Percentiles rank a stretch among this genome's conserved stretches.
These are phyloP conservation scores for Andrena chrysosceles DNA, from an alignment of 2,888 invertebrate genomes.

Conservation along the genomic window DNA sequence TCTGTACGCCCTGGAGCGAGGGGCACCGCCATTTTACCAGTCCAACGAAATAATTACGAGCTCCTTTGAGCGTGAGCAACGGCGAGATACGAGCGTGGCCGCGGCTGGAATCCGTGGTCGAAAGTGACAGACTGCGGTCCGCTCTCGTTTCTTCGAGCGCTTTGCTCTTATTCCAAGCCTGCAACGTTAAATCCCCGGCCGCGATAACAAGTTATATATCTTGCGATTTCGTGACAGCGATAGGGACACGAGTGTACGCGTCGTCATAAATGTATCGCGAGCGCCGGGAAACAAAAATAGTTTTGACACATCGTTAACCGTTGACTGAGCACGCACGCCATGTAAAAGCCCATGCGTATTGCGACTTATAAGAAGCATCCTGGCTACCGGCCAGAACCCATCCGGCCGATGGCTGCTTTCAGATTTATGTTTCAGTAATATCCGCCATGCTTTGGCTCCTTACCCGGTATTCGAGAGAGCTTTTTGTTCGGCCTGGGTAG, in stretches of 20 bases:
- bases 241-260: not conserved
- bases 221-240: constrained; percentile 13
- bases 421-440: constrained; percentile 71
- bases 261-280: constrained; percentile 66
- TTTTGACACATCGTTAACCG: constrained; percentile 74
- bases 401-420: constrained; percentile 63
- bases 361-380: constrained; percentile 68
- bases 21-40: not conserved
- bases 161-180: not conserved
- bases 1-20: not conserved
- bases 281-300: constrained; percentile 66
- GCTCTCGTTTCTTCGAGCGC: not conserved
- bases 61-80: not conserved
- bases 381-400: constrained; percentile 65
- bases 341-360: constrained; percentile 64
- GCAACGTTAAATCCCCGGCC: not conserved
- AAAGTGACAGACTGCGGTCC: constrained; percentile 15
- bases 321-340: constrained; percentile 65
- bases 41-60: constrained; percentile 36
- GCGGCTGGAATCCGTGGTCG: constrained; percentile 1
- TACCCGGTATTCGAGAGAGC: constrained; percentile 40
- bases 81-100: not conserved
- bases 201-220: constrained; percentile 37
- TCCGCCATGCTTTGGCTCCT: constrained; percentile 56
- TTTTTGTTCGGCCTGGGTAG: constrained; percentile 40